These are phyloP conservation scores for Centropus bengalensis DNA, from an alignment of 2,113 vertebrate species.

Conservation along the genomic window DNA sequence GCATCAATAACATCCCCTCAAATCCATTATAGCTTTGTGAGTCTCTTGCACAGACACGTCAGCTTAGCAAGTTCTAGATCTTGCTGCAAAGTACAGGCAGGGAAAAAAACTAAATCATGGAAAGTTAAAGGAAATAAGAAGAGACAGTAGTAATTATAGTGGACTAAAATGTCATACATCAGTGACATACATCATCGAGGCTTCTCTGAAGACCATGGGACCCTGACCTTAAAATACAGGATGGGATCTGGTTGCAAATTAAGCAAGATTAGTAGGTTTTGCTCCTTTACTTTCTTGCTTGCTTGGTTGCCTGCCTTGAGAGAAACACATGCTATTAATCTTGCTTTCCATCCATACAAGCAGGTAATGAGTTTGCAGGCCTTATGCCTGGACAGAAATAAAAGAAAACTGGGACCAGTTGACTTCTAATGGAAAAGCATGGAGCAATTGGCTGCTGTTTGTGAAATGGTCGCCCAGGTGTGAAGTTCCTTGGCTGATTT, in stretches of 20 bases:
- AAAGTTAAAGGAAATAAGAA: background rate
- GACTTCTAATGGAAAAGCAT: background rate
- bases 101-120: background rate
- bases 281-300: slow-evolving; percentile 15
- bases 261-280: slow-evolving; percentile 21
- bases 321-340: slow-evolving; percentile 39
- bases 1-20: background rate
- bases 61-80: background rate
- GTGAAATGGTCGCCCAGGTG: background rate
- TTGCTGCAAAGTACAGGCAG: background rate
- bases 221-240: slow-evolving; percentile 1
- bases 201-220: background rate
- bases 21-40: background rate
- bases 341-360: slow-evolving; percentile 7
- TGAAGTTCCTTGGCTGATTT: background rate
- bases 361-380: background rate
- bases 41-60: background rate
- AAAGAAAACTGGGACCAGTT: background rate
- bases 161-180: background rate
- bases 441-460: background rate
- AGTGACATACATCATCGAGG: background rate
- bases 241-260: slow-evolving; percentile 36
- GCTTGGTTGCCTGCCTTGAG: slow-evolving; percentile 21
- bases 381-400: background rate
- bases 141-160: background rate